A percentile compares a stretch with the other conserved stretches of the same genome.
Conservation (phyloP, 2,797 vertebrate species). For the Cheirogaleus major region DNA sequence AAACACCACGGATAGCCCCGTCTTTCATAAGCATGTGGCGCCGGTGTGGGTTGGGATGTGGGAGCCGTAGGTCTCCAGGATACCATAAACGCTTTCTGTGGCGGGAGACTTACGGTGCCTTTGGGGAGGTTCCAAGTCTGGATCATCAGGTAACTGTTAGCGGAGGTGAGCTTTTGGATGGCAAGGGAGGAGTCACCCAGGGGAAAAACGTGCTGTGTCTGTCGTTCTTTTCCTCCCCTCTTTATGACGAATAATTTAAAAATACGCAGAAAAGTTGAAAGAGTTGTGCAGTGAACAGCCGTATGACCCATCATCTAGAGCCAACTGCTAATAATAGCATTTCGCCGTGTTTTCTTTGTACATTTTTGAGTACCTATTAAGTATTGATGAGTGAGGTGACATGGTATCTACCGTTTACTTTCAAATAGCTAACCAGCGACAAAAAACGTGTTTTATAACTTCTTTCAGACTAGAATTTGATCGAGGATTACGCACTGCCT, state of each 20-base stretch:
- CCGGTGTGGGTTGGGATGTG: conserved; percentile 33
- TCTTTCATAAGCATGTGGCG: conserved; percentile 33
- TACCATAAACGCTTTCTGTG: conserved; percentile 61
- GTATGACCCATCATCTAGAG: background rate
- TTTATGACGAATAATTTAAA: background rate
- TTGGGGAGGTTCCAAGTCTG: conserved; percentile 40
- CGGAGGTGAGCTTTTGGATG: background rate
- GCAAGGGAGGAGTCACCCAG: conserved; percentile 12
- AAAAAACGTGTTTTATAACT: background rate
- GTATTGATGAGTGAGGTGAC: background rate
- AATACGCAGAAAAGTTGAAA: background rate
- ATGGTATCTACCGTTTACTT: background rate
- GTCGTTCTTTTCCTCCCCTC: background rate
- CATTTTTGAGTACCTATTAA: background rate
- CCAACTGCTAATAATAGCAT: background rate
- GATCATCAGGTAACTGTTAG: conserved; percentile 22
- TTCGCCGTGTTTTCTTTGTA: background rate
- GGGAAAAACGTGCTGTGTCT: background rate
- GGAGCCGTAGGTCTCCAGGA: conserved; percentile 47
- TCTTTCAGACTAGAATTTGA: background rate
- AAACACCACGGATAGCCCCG: background rate
- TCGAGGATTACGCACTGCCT: background rate
- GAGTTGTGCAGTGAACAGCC: background rate
- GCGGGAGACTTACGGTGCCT: conserved; percentile 23
- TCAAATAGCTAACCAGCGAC: background rate